phyloP scores from a whole-genome alignment of 2,797 vertebrate genomes.

The Pagetopsis macropterus region DNA sequence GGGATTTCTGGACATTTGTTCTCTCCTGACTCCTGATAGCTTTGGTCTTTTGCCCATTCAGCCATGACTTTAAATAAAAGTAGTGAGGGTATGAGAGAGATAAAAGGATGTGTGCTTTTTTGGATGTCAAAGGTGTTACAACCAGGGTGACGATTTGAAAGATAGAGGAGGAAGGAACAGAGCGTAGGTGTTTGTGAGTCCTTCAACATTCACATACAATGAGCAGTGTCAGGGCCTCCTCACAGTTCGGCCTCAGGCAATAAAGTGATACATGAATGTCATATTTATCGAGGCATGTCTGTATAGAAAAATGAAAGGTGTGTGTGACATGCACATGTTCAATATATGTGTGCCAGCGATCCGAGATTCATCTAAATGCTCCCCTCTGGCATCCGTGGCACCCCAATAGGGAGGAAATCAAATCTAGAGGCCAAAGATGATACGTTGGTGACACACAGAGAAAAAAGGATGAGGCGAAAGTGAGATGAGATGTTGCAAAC shows the following conservation, averaged over 20 bases:
- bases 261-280: slow-evolving; percentile 54
- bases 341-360: slow-evolving; percentile 20
- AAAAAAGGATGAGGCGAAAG: slow-evolving; percentile 44
- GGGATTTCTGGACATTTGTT: slow-evolving; percentile 22
- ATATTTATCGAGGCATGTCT: slow-evolving; percentile 50
- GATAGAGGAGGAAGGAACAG: slow-evolving; percentile 16
- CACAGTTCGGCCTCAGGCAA: slow-evolving; percentile 46
- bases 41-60: slow-evolving; percentile 27
- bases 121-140: slow-evolving; percentile 60
- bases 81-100: slow-evolving; percentile 36
- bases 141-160: slow-evolving; percentile 39
- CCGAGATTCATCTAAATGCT: slow-evolving; percentile 58
- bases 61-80: slow-evolving; percentile 44
- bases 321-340: slow-evolving; percentile 29
- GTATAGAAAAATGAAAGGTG: slow-evolving; percentile 21
- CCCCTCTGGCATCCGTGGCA: slow-evolving; percentile 62
- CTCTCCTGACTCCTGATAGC: slow-evolving; percentile 3
- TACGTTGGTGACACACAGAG: slow-evolving; percentile 57
- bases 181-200: slow-evolving; percentile 2
- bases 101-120: slow-evolving; percentile 61
- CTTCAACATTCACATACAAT: slow-evolving; percentile 41
- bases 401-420: slow-evolving; percentile 61
- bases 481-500: slow-evolving; percentile 51
- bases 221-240: slow-evolving; percentile 43
- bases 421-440: slow-evolving; percentile 66